Percentiles rank a stretch among this genome's conserved stretches.
Conservation (phyloP, 2,797 vertebrate species). For the Netta rufina region DNA sequence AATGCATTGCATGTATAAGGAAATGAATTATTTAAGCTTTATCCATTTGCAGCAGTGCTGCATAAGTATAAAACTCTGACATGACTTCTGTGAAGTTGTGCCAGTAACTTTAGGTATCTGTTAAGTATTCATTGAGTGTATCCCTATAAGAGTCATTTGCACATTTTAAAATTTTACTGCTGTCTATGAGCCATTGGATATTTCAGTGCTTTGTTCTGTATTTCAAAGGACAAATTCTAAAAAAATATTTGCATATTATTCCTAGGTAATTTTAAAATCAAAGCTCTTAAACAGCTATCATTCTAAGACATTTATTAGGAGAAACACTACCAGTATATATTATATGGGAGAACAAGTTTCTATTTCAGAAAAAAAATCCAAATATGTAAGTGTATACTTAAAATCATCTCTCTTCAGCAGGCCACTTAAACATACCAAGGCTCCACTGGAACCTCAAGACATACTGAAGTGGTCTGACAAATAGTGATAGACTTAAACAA, state of each 20-base stretch:
- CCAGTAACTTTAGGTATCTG: constrained; percentile 29
- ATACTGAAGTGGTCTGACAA: constrained; percentile 38
- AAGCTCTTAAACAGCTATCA: neutral
- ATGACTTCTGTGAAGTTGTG: constrained; percentile 19
- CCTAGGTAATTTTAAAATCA: neutral
- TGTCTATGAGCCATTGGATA: neutral
- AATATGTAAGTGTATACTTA: neutral
- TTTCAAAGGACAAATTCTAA: neutral
- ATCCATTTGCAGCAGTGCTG: constrained; percentile 21
- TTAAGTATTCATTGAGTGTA: neutral
- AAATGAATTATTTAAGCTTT: constrained; percentile 41
- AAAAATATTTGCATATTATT: neutral
- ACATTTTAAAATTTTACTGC: neutral
- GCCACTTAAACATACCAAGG: constrained; percentile 24
- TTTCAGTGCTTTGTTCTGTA: constrained; percentile 11
- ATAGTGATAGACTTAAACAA: constrained; percentile 35
- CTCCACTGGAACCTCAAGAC: constrained; percentile 36
- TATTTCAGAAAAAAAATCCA: neutral
- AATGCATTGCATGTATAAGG: neutral
- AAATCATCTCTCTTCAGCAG: neutral
- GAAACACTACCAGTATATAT: neutral
- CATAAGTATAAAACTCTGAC: constrained; percentile 18
- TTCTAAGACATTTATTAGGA: neutral
- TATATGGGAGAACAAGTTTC: neutral
- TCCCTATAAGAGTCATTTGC: neutral